Base-by-base conservation (phyloP, 2,113 vertebrate species). In the Pampusana beccarii region DNA sequence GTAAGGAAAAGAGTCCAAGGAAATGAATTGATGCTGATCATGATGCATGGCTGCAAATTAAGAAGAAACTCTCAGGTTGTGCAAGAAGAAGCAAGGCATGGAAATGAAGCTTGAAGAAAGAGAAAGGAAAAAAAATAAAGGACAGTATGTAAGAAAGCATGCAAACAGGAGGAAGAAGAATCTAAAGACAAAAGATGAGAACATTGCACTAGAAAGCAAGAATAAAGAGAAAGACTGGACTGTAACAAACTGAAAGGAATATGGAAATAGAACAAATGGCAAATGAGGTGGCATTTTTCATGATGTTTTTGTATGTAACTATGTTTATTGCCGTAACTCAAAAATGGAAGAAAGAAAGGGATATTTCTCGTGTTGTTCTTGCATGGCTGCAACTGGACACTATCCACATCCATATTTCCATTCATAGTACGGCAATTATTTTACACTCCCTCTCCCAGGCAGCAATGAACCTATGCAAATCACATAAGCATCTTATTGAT, bases 241-340 rank as follows among this genome's bases (percentile, higher is more conserved):
- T n/a, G 13, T 11, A 73, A 10, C 5, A 51, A 44, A 79, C 15
- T 13, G 23, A 91, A 87, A 70, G 11, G 5, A 80, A 61, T 50
- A 69, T 8, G 19, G 15, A 73, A 71, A 66, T 8, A 6, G 33
- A 69, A 82, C 7, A 75, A 66, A 66, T 28, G 4, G 10, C 20
- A 74, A 33, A 54, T 25, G 11, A 78, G 11, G 62, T 53, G 36
- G 2, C 5, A 48, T 44, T 83, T 72, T 16, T 6, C 4, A 31
- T 20, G 5, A 11, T 0, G 1, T 34, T 62, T 65, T 51, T 67
- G 13, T 62, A 60, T 10, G 58, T 70, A 31, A 28, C 3, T 54
- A 2, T 36, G 3, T 16, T 65, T 58, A 18, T 65, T 58, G 8
- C 33, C 10, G 42, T 62, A 36, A 13, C 3, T 56, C 12, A 56